Evolutionary conservation across 2,113 vertebrate genomes (phyloP).

Genomic region (Neofelis nebulosa): DNA sequence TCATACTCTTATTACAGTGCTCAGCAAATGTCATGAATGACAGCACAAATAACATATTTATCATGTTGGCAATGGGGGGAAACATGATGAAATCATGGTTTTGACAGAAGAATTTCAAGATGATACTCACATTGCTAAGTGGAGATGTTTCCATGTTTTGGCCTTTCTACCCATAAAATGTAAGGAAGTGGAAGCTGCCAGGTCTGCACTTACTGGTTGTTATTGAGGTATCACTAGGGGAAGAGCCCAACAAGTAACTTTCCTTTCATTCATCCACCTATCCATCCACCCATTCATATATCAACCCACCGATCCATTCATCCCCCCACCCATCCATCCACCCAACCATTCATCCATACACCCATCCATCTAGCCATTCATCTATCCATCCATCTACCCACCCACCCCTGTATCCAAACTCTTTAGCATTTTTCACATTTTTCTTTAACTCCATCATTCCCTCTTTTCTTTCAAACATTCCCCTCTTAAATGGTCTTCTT

Average conservation of each 20-base stretch:
- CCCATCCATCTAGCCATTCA: background rate
- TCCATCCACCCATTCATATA: background rate
- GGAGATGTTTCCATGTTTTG: background rate
- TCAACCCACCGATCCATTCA: background rate
- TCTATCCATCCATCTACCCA: background rate
- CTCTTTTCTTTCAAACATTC: background rate
- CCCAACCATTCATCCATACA: background rate
- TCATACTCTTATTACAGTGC: background rate
- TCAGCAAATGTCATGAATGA: background rate
- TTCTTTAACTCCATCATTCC: background rate
- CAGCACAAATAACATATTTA: background rate
- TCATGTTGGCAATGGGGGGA: background rate
- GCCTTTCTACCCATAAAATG: background rate
- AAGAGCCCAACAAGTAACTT: background rate
- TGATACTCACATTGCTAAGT: background rate
- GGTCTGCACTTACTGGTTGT: background rate
- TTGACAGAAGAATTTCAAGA: background rate
- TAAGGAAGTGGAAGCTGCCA: background rate
- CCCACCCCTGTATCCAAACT: background rate
- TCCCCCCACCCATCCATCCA: background rate
- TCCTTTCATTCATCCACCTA: background rate
- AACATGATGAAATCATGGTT: background rate
- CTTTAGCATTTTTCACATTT: background rate
- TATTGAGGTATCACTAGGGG: background rate
- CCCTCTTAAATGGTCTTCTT: background rate